These are phyloP conservation scores for Hypselothyrea guttata DNA, from an alignment of 2,888 invertebrate genomes.

Conservation along the genomic window DNA sequence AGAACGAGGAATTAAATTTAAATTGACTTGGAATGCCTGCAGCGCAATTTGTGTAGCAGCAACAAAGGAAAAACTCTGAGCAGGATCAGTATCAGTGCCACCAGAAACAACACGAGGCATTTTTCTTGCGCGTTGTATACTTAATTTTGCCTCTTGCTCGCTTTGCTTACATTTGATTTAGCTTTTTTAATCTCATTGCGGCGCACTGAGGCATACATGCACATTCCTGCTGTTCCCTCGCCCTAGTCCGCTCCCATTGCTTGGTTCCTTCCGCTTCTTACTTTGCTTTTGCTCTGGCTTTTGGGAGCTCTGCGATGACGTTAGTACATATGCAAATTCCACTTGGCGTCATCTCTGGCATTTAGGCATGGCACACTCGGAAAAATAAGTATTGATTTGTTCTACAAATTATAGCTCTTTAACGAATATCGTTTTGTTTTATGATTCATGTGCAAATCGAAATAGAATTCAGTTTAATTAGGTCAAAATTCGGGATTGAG, in stretches of 20 bases:
- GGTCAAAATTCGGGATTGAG: too few relatives aligned
- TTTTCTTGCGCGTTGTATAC: constrained; percentile 23
- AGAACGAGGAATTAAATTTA: constrained; percentile 55
- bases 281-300: too few relatives aligned
- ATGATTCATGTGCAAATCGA: too few relatives aligned
- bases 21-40: constrained; percentile 59
- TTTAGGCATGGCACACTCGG: constrained; percentile 12
- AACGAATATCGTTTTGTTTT: too few relatives aligned
- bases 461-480: too few relatives aligned
- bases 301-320: constrained; percentile 18
- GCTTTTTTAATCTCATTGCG: constrained; percentile 48
- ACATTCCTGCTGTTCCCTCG: background rate
- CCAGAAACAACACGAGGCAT: constrained; percentile 1
- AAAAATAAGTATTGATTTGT: too few relatives aligned
- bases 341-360: constrained; percentile 22
- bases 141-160: constrained; percentile 25
- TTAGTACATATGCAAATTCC: constrained; percentile 42
- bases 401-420: too few relatives aligned
- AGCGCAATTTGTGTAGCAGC: constrained; percentile 30
- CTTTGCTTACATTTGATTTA: constrained; percentile 46
- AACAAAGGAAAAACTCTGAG: constrained; percentile 44
- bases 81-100: too few relatives aligned
- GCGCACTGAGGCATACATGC: constrained; percentile 23
- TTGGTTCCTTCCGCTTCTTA: too few relatives aligned
- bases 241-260: background rate